Evolutionary conservation across 1,140 invertebrate species (phyloP), one percentile per base, ranked within the genome.

Genomic region (Drosophila repletoides): DNA sequence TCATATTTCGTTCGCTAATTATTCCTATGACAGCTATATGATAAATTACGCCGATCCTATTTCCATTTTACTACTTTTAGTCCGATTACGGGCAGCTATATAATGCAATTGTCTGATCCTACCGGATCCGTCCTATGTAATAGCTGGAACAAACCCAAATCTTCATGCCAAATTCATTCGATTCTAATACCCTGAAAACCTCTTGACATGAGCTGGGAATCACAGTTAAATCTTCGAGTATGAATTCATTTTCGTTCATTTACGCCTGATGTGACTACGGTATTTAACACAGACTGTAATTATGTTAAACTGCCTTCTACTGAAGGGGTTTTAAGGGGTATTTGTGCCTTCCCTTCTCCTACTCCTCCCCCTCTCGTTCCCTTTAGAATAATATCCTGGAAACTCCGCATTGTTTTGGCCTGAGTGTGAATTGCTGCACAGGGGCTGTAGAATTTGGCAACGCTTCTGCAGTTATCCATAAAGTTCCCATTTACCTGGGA

Each of bases 241-340:
- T 83, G 80, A 83, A 83, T 83, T 83, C 79, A 83, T 84, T 83
- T 83, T 80, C 79, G 79, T 83, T 83, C 74, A 83, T 75, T 83
- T 84, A 83, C 79, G 79, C 79, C 79, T 79, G 74, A 83, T 84
- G 80, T 74, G 71, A 67, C 59, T 49, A 41, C 68, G 53, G 31
- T 68, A 76, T 72, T 81, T 72, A 65, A 56, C 70, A 58, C 74
- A 55, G 65, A 31, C 74, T 59, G 70, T 83, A 84, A 84, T 83
- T 86, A 86, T 86, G 80, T 86, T 83, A 75, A 86, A 79, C 61
- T 79, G 71, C 60, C 64, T 69, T 43, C n/a, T 26, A 53, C 14
- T 48, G 12, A n/a, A n/a, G n/a, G n/a, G n/a, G n/a, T n/a, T 49
- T 10, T 10, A 46, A 52, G 17, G 40, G 55, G 46, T 36, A 21